Percentiles rank a stretch among this genome's conserved stretches.
phyloP scores from a whole-genome alignment of 2,113 vertebrate genomes.

The Actenoides hombroni region DNA sequence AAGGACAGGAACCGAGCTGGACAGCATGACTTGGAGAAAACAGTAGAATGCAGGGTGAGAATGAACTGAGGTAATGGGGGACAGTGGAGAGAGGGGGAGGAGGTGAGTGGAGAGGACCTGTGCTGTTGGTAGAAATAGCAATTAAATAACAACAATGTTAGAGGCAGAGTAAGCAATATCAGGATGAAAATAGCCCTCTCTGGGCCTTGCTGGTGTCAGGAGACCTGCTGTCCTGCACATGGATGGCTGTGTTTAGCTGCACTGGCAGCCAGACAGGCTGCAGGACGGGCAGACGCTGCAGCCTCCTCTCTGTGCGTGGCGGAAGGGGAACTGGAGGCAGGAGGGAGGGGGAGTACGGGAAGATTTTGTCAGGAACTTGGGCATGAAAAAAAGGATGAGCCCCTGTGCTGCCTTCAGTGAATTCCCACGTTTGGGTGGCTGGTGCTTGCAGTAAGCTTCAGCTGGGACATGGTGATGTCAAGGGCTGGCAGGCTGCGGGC shows the following conservation, averaged over 20 bases:
- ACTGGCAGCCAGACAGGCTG: not conserved
- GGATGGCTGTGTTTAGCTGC: not conserved
- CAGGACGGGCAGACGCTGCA: not conserved
- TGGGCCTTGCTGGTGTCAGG: not conserved
- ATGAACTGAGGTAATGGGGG: not conserved
- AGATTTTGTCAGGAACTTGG: not conserved
- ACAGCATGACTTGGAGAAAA: not conserved
- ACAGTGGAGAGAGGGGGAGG: not conserved
- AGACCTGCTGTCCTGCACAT: not conserved
- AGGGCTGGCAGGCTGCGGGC: not conserved
- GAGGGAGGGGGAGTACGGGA: not conserved
- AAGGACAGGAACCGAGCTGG: not conserved
- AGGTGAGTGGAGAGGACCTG: not conserved
- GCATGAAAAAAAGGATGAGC: not conserved
- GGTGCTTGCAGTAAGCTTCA: accelerated
- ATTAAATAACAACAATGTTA: not conserved
- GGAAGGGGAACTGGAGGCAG: not conserved
- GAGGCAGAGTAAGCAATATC: not conserved
- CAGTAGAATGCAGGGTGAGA: accelerated
- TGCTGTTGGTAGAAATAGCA: not conserved
- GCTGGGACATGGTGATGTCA: not conserved
- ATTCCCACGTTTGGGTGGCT: not conserved
- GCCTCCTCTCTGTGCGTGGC: accelerated
- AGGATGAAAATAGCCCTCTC: not conserved
- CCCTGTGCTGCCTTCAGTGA: accelerated